Evolutionary conservation across 2,888 invertebrate species (phyloP).

Genomic region (Neria commutata): DNA sequence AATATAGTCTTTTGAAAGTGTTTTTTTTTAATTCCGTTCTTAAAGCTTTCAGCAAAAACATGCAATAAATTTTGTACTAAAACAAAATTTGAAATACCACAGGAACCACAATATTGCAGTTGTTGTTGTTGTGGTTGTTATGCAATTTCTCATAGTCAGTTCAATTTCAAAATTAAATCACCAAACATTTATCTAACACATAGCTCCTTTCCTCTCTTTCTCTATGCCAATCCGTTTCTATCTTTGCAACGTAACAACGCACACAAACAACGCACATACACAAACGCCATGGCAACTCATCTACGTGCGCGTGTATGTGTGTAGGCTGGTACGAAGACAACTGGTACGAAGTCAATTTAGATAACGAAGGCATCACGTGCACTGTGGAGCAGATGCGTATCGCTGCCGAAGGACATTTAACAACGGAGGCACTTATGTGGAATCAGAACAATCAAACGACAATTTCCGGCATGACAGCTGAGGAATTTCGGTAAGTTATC

Average conservation of each 20-base stretch:
- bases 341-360: constrained; percentile 92
- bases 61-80: too few species aligned
- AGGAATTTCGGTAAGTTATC: constrained; percentile 76
- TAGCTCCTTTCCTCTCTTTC: not conserved
- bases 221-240: not conserved
- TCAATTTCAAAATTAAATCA: not conserved
- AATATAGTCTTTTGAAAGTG: too few species aligned
- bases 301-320: constrained; percentile 23
- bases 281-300: not conserved
- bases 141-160: not conserved
- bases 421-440: constrained; percentile 98
- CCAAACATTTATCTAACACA: not conserved
- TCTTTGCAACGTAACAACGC: not conserved
- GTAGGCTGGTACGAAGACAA: constrained; percentile 98
- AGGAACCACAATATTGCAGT: not conserved
- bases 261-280: not conserved
- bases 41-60: too few species aligned
- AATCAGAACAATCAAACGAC: constrained; percentile 95
- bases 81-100: too few species aligned
- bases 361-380: constrained; percentile 88
- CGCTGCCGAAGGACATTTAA: constrained; percentile 96
- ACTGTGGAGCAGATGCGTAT: constrained; percentile 90
- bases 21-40: too few species aligned
- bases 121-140: too few species aligned
- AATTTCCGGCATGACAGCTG: constrained; percentile 94